phyloP scores from a whole-genome alignment of 2,888 invertebrate species.

The Caradrina clavipalpis region DNA sequence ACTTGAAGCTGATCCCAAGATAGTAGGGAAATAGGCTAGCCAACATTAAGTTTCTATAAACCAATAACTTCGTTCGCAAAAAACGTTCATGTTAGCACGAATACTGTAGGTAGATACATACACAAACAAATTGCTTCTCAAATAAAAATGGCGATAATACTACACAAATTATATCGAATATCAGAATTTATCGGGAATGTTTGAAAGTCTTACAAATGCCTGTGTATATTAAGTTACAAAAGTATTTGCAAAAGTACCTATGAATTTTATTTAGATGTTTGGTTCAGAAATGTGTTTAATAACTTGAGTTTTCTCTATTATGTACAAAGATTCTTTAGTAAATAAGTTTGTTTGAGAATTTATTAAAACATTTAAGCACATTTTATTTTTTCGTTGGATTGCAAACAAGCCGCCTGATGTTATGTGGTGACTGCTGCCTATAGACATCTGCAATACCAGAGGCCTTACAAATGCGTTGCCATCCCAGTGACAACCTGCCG shows the following conservation, averaged over 20 bases:
- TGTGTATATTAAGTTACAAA: slow-evolving; percentile 40
- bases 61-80: no score
- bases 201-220: slow-evolving; percentile 45
- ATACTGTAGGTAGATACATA: no score
- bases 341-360: neutral
- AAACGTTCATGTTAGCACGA: no score
- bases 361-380: neutral
- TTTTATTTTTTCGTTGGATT: no score
- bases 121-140: neutral
- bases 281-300: slow-evolving; percentile 1
- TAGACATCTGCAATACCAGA: no score
- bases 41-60: no score
- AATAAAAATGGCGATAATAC: slow-evolving; percentile 1
- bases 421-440: no score
- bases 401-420: no score
- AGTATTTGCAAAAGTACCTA: slow-evolving; percentile 5
- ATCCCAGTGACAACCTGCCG: neutral
- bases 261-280: slow-evolving; percentile 12
- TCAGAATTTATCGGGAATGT: slow-evolving; percentile 39
- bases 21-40: no score
- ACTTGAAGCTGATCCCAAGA: no score
- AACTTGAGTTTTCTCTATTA: slow-evolving; percentile 26
- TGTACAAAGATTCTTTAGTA: neutral
- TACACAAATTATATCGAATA: slow-evolving; percentile 31
- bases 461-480: no score